A percentile compares a stretch with the other conserved stretches of the same genome.
Conservation (phyloP, 2,797 vertebrate genomes). For the Fistularia commersonii region DNA sequence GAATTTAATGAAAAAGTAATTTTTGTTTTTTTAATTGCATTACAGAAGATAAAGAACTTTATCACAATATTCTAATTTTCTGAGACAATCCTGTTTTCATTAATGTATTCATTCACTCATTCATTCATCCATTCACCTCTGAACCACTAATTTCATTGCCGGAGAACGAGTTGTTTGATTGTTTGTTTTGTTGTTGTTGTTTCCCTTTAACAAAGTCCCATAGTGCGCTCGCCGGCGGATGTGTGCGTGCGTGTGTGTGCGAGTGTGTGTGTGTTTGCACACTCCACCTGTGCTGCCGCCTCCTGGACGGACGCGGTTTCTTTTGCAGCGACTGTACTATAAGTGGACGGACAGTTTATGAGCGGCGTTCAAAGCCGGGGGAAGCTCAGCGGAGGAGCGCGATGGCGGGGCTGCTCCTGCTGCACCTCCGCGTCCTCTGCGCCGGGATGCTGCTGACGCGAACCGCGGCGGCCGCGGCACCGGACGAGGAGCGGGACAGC, state of each 20-base stretch:
- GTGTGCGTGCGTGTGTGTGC: neutral
- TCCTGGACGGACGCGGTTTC: conserved; percentile 76
- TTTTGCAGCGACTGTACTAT: conserved; percentile 67
- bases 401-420: conserved; percentile 66
- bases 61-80: no score
- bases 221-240: neutral
- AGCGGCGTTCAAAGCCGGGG: conserved; percentile 68
- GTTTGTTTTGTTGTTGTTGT: no score
- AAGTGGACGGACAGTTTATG: conserved; percentile 73
- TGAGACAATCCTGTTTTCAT: no score
- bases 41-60: no score
- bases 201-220: neutral
- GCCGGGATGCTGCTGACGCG: conserved; percentile 49
- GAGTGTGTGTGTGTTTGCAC: conserved; percentile 23
- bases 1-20: no score
- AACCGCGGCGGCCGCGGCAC: conserved; percentile 29
- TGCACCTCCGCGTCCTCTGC: conserved; percentile 64
- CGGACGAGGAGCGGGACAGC: conserved; percentile 32
- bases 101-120: no score
- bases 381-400: conserved; percentile 63
- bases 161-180: no score
- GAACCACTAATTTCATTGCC: no score
- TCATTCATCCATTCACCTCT: no score
- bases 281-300: conserved; percentile 81
- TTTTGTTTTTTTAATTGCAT: no score